Evolutionary conservation across 2,797 vertebrate genomes (phyloP), one percentile per base, ranked within the genome.

Genomic region (Urophycis tenuis): DNA sequence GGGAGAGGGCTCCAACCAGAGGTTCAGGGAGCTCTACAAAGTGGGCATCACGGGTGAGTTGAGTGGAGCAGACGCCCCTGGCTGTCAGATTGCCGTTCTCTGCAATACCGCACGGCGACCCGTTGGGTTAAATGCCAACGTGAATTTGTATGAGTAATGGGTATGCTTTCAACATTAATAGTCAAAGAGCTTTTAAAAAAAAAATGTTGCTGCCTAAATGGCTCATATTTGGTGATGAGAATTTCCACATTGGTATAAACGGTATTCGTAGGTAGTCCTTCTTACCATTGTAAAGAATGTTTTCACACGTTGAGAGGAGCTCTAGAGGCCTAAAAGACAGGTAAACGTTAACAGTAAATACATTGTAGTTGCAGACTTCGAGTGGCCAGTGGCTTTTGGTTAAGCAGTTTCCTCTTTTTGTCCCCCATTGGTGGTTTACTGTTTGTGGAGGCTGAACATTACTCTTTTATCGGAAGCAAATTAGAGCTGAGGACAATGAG

Each of bases 21-120:
- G 88, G 82, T 98, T 96, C 90, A 91, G 97, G 79, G 94, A 98
- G 86, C 89, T 99, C 22, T 99, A 99, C 89, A 99, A 99, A 93
- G 89, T 99, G 0, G 96, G 95, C 79, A 97, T 98, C 90, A 98
- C 97, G 0, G 94, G 97, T 99, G 88, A 95, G 97, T 95, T 31
- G 17, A n/a, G 73, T 22, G 22, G 29, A 33, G n/a, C 75, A 30
- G 71, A 14, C 25, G n/a, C 34, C 12, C 33, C 14, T 34, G 6
- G 33, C n/a, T n/a, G n/a, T n/a, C n/a, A n/a, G 69, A 5, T 31
- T 2, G 29, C 19, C 2, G 14, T 34, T 72, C 32, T 33, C 22
- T 22, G 3, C 32, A 41, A 41, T 22, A 36, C 11, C 22, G 8
- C 53, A 25, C 11, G 7, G 22, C 53, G n/a, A 0, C 25, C 53